A percentile compares a stretch with the other conserved stretches of the same genome.
These are phyloP conservation scores for Hippocampus abdominalis DNA, from an alignment of 2,113 vertebrate species.

Conservation along the genomic window DNA sequence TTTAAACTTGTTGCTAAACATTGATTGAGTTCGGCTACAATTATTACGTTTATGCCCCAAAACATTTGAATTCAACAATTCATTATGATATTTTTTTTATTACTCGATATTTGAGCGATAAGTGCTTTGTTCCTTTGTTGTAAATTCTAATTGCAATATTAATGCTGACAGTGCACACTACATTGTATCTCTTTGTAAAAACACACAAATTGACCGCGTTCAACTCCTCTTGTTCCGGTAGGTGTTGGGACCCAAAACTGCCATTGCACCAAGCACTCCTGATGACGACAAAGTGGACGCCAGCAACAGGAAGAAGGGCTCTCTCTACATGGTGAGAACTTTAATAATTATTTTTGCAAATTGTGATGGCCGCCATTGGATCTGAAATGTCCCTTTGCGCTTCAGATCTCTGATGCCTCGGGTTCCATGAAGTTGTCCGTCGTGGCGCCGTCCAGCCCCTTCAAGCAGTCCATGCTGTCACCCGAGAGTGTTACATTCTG, in stretches of 20 bases:
- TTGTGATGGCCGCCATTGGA: background rate
- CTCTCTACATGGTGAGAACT: conserved; percentile 72
- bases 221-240: conserved; percentile 28
- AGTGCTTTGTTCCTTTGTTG: too few relatives aligned
- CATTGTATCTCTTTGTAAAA: too few relatives aligned
- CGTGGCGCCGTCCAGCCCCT: conserved; percentile 70
- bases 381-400: background rate
- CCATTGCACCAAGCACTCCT: conserved; percentile 52
- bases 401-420: conserved; percentile 73
- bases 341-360: background rate
- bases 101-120: too few relatives aligned
- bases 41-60: too few relatives aligned
- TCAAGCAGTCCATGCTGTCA: conserved; percentile 72
- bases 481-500: conserved; percentile 75
- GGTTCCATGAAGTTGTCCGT: conserved; percentile 63
- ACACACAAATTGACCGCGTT: background rate
- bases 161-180: background rate
- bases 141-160: too few relatives aligned
- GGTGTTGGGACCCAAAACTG: conserved; percentile 65
- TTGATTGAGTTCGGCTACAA: too few relatives aligned
- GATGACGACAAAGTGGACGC: conserved; percentile 65
- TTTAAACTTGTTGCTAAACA: too few relatives aligned
- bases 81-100: too few relatives aligned
- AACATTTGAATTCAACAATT: too few relatives aligned
- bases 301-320: conserved; percentile 68